These are phyloP conservation scores for Eristalinus sepulchralis DNA, from an alignment of 2,888 invertebrate species.

Conservation along the genomic window DNA sequence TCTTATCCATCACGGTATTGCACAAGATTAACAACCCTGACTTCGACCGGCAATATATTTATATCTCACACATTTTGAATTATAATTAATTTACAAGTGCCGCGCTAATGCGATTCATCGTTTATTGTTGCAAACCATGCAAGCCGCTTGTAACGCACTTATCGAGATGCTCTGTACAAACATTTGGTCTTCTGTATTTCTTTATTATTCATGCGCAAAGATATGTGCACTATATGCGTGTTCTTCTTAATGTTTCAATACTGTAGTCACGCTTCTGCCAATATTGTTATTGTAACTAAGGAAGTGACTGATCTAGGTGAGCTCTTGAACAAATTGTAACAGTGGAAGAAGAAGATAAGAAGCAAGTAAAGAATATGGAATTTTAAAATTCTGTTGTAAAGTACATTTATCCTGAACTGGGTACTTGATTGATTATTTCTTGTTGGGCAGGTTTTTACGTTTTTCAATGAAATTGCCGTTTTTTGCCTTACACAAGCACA, in stretches of 20 bases:
- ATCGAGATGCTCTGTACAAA: not conserved
- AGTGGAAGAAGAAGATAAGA: too few relatives aligned
- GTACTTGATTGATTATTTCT: too few relatives aligned
- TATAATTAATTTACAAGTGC: not conserved
- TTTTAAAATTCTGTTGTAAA: too few relatives aligned
- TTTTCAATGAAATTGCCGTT: too few relatives aligned
- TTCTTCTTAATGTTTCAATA: too few relatives aligned
- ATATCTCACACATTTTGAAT: not conserved
- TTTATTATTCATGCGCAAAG: not conserved
- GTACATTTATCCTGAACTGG: too few relatives aligned
- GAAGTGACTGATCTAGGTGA: too few relatives aligned
- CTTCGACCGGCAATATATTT: not conserved
- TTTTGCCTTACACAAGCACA: too few relatives aligned
- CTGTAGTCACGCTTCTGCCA: not conserved
- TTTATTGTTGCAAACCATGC: not conserved
- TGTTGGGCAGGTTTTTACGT: too few relatives aligned
- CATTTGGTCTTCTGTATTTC: not conserved
- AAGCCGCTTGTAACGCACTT: not conserved
- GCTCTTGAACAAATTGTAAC: too few relatives aligned
- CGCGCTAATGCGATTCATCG: not conserved
- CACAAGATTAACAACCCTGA: not conserved
- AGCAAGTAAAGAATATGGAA: too few relatives aligned
- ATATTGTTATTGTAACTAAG: too few relatives aligned
- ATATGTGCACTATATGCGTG: not conserved
- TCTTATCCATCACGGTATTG: not conserved